Evolutionary conservation across 2,797 vertebrate genomes (phyloP).

Genomic region (Fistularia commersonii): DNA sequence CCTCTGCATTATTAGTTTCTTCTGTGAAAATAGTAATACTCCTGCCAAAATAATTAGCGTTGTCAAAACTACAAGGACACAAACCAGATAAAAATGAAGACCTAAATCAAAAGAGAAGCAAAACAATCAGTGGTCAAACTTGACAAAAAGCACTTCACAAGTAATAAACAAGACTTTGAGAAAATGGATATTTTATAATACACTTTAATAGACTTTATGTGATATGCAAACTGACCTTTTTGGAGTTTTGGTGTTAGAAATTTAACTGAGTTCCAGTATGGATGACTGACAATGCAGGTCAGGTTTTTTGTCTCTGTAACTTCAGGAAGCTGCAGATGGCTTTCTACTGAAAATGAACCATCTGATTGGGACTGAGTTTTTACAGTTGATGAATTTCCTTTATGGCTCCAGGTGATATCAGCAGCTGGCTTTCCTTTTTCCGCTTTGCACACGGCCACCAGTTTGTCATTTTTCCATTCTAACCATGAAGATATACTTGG

Average conservation of each 20-base stretch:
- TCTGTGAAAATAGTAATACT: conserved; percentile 22
- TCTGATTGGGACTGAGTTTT: fast-evolving
- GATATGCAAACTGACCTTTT: conserved; percentile 33
- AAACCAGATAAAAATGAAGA: background rate
- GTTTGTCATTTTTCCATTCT: background rate
- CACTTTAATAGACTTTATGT: background rate
- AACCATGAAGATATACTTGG: conserved; percentile 30
- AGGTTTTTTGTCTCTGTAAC: conserved; percentile 16
- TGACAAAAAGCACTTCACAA: too few relatives aligned
- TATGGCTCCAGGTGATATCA: conserved; percentile 55
- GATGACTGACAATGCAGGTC: conserved; percentile 48
- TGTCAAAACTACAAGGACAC: background rate
- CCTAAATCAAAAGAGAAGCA: conserved; percentile 5
- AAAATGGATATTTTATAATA: too few relatives aligned
- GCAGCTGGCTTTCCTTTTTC: conserved; percentile 53
- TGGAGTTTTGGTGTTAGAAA: fast-evolving
- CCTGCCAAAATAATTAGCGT: conserved; percentile 16
- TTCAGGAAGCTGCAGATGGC: conserved; percentile 33
- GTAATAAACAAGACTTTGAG: too few relatives aligned
- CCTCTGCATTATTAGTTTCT: conserved; percentile 31
- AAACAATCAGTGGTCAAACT: background rate
- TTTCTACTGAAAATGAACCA: conserved; percentile 41
- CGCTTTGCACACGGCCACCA: conserved; percentile 61
- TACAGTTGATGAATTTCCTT: background rate
- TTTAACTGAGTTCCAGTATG: conserved; percentile 5